Conservation (phyloP, 2,797 vertebrate species). For the Cichlasoma orientale region DNA sequence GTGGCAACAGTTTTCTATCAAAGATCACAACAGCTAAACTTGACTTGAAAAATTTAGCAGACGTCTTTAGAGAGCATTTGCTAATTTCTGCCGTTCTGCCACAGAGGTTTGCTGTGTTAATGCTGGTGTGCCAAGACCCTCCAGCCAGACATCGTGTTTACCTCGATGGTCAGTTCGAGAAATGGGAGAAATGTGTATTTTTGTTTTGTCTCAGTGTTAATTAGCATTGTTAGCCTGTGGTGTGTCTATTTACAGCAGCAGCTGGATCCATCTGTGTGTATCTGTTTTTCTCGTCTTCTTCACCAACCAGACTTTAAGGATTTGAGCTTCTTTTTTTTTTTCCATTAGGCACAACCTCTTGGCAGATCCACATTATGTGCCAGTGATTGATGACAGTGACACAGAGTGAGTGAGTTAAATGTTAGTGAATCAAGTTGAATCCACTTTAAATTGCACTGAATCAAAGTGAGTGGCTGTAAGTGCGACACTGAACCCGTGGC, state of each 20-base stretch:
- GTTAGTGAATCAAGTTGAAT: slow-evolving; percentile 45
- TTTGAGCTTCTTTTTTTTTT: slow-evolving; percentile 29
- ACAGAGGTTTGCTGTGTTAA: neutral
- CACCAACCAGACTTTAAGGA: slow-evolving; percentile 20
- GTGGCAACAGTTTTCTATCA: neutral
- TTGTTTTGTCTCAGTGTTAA: neutral
- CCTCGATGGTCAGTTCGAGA: neutral
- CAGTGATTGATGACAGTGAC: slow-evolving; percentile 40
- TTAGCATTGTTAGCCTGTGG: neutral
- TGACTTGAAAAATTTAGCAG: neutral
- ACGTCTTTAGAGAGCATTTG: neutral
- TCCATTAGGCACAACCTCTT: slow-evolving; percentile 10
- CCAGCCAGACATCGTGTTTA: neutral
- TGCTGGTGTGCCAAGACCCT: neutral
- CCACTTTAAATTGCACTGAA: slow-evolving; percentile 73
- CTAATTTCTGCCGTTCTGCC: neutral
- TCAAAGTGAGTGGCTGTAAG: slow-evolving; percentile 37
- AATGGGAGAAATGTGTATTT: neutral
- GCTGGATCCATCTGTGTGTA: slow-evolving; percentile 34
- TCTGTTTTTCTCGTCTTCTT: slow-evolving; percentile 23
- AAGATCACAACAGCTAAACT: neutral
- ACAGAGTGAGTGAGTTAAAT: slow-evolving; percentile 33
- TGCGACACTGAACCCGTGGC: slow-evolving; percentile 1
- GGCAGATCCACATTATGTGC: slow-evolving; percentile 33
- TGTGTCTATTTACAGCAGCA: neutral